Evolutionary conservation across 2,113 vertebrate species (phyloP).

Genomic region (Thamnophis sirtalis): DNA sequence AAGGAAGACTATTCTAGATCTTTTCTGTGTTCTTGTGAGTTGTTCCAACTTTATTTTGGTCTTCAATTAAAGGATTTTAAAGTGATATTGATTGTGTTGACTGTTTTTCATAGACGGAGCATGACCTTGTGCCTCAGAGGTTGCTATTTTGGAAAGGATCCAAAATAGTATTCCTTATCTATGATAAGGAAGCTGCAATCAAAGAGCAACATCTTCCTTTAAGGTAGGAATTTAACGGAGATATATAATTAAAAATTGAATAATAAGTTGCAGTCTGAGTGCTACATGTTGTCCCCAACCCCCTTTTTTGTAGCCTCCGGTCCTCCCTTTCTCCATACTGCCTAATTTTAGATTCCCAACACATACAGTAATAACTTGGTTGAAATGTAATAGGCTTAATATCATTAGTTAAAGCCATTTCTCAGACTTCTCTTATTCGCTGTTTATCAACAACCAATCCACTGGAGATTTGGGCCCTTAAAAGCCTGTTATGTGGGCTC

Average conservation of each 20-base stretch:
- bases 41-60: neutral
- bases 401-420: neutral
- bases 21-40: neutral
- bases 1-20: neutral
- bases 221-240: slow-evolving; percentile 43
- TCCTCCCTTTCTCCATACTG: neutral
- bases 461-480: neutral
- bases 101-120: slow-evolving; percentile 44
- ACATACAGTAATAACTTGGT: neutral
- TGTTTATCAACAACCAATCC: neutral
- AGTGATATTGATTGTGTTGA: neutral
- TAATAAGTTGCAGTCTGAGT: neutral
- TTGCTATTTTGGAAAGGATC: slow-evolving; percentile 26
- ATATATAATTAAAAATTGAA: neutral
- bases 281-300: neutral
- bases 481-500: neutral
- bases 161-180: too few relatives aligned
- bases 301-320: neutral
- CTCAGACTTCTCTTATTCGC: neutral
- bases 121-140: slow-evolving; percentile 37
- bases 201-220: neutral
- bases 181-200: slow-evolving; percentile 17
- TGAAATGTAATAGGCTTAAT: neutral
- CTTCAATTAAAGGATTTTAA: neutral
- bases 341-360: neutral